Base-by-base conservation (phyloP, 2,113 vertebrate genomes). In the Tachysurus vachellii region DNA sequence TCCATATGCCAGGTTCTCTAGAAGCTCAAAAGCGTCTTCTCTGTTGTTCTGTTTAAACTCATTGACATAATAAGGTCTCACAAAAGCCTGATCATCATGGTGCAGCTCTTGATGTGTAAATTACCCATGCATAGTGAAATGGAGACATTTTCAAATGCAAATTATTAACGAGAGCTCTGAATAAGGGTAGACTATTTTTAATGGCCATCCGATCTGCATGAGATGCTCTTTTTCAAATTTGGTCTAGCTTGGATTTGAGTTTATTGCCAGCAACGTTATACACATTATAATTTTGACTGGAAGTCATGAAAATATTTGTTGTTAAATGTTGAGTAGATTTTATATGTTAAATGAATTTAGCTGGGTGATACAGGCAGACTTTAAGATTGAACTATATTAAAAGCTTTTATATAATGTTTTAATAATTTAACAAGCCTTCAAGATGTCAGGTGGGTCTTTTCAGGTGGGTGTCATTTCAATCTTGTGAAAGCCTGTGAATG, bases 41-140 rank as follows among this genome's bases (percentile, higher is more conserved):
- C 21, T n/a, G 28, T 75, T 84, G 44, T 75, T 84, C 17, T 53
- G 28, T 14, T 70, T 21, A 83, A 31, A 44, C 19, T 73, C 70
- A 84, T 83, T 61, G 1, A 44, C 64, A 84, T 83, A 23, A 82
- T 77, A 82, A 82, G 73, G 85, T 61, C 82, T 83, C 75, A 68
- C 36, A 85, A 90, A 82, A 83, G 80, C 85, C 77, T 50, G 50
- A 16, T 80, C 59, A 83, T 68, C 44, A 75, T 68, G 42, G 4
- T 64, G 7, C 71, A 62, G 77, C 59, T 84, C 56, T 84, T 90
- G 84, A 90, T 89, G 66, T 90, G 66, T 68, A 91, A 88, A 91
- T 91, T 9, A 91, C 80, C 23, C 44, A 42, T 53, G 36, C 0
- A 26, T 73, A 56, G 56, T 28, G 81, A 70, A 66, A 85, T 57